phyloP scores from a whole-genome alignment of 2,113 vertebrate species.

The Melanerpes aurifrons region DNA sequence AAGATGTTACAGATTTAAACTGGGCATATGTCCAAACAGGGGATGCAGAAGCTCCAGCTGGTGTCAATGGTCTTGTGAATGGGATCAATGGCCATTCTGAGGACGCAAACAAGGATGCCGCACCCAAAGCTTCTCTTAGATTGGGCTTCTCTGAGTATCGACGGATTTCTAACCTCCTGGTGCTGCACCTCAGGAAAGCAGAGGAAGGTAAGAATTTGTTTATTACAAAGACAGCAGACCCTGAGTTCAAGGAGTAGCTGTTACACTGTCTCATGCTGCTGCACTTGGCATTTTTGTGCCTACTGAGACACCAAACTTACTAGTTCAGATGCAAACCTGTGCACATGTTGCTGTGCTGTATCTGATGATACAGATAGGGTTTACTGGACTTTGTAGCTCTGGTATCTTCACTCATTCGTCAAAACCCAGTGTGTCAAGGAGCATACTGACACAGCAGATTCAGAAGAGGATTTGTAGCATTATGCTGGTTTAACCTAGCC shows the following conservation, averaged over 20 bases:
- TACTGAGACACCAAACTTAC: background rate
- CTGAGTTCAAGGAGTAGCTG: background rate
- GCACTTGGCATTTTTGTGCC: background rate
- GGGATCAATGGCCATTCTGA: constrained; percentile 78
- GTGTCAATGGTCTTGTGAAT: constrained; percentile 74
- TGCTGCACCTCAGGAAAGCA: constrained; percentile 89
- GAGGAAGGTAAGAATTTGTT: constrained; percentile 85
- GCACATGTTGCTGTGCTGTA: background rate
- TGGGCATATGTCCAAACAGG: constrained; percentile 68
- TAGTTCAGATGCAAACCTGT: background rate
- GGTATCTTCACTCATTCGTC: background rate
- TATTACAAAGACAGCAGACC: background rate
- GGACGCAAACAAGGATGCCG: constrained; percentile 66
- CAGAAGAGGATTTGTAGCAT: background rate
- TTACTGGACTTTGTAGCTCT: background rate
- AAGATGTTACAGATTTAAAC: background rate
- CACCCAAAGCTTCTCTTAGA: constrained; percentile 83
- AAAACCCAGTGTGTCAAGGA: background rate
- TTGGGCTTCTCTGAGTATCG: constrained; percentile 92
- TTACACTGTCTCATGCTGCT: background rate
- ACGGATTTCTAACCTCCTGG: constrained; percentile 93
- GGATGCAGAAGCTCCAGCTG: constrained; percentile 77
- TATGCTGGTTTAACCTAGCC: background rate
- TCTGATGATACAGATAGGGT: background rate
- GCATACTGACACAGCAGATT: background rate